Percentiles rank a stretch among this genome's conserved stretches.
phyloP scores from a whole-genome alignment of 2,888 invertebrate genomes.

The Arge pagana region DNA sequence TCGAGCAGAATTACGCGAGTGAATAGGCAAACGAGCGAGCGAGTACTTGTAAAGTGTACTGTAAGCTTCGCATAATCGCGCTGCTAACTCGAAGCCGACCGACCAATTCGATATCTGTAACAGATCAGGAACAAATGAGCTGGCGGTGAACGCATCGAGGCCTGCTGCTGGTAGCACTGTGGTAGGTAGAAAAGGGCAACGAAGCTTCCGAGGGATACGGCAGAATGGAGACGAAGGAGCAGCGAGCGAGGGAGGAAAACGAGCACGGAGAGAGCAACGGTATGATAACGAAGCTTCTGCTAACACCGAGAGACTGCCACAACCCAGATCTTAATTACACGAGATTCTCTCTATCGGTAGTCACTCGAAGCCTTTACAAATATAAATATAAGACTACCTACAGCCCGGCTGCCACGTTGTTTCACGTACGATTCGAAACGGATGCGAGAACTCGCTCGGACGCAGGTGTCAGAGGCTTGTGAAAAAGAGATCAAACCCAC shows the following conservation, averaged over 20 bases:
- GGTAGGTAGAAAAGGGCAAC: conserved; percentile 30
- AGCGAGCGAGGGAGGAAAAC: neutral
- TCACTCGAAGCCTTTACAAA: conserved; percentile 34
- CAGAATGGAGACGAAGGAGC: neutral
- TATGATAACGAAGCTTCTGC: conserved; percentile 19
- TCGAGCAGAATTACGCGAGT: too few species aligned
- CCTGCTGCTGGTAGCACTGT: conserved; percentile 34
- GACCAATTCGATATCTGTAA: conserved; percentile 37
- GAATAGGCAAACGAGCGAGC: too few species aligned
- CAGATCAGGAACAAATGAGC: conserved; percentile 43
- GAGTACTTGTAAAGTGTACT: too few species aligned
- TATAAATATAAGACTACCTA: too few species aligned
- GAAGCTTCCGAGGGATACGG: neutral
- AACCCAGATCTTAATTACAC: conserved; percentile 48
- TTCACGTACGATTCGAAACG: conserved; percentile 30
- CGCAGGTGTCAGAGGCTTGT: too few species aligned
- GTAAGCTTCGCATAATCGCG: too few species aligned
- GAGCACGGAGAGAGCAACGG: conserved; percentile 3
- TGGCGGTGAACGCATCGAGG: conserved; percentile 30
- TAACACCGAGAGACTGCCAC: conserved; percentile 29
- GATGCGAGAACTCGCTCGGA: too few species aligned
- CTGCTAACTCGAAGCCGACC: neutral
- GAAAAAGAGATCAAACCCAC: too few species aligned
- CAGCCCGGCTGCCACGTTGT: conserved; percentile 29
- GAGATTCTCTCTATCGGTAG: conserved; percentile 3